A percentile compares a stretch with the other conserved stretches of the same genome.
These are phyloP conservation scores for Epirrhoe alternata DNA, from an alignment of 2,888 invertebrate species.

Conservation along the genomic window DNA sequence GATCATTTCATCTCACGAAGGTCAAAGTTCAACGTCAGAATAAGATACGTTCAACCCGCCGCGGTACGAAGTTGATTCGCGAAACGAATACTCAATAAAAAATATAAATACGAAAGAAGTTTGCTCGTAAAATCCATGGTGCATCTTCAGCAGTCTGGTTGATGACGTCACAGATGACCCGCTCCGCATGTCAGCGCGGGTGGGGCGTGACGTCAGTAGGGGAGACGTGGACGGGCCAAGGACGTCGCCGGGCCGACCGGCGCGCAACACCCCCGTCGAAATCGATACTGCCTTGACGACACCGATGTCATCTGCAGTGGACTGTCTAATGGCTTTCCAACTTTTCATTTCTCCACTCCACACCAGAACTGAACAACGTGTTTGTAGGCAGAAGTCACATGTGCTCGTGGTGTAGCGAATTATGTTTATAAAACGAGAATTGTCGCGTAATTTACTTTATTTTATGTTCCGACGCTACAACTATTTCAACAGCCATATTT, in stretches of 20 bases:
- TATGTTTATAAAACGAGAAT: too few relatives aligned
- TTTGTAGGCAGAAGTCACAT: too few relatives aligned
- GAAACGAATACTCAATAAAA: slow-evolving; percentile 1
- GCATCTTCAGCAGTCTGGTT: slow-evolving; percentile 54
- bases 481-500: too few relatives aligned
- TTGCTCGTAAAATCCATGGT: slow-evolving; percentile 41
- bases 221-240: slow-evolving; percentile 78
- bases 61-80: slow-evolving; percentile 9
- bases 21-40: slow-evolving; percentile 32
- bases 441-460: too few relatives aligned
- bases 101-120: not conserved
- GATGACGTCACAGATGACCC: slow-evolving; percentile 75
- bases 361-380: not conserved
- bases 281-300: slow-evolving; percentile 73
- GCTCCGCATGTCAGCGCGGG: slow-evolving; percentile 65
- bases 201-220: slow-evolving; percentile 74
- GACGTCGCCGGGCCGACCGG: slow-evolving; percentile 82
- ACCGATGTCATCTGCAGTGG: slow-evolving; percentile 58
- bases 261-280: slow-evolving; percentile 75
- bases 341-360: not conserved
- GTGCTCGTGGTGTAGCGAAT: too few relatives aligned
- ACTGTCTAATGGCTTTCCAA: slow-evolving; percentile 15
- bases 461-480: too few relatives aligned
- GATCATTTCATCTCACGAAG: slow-evolving; percentile 29
- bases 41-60: slow-evolving; percentile 20